Evolutionary conservation across 1,140 invertebrate genomes (phyloP).

Genomic region (Procambarus clarkii): DNA sequence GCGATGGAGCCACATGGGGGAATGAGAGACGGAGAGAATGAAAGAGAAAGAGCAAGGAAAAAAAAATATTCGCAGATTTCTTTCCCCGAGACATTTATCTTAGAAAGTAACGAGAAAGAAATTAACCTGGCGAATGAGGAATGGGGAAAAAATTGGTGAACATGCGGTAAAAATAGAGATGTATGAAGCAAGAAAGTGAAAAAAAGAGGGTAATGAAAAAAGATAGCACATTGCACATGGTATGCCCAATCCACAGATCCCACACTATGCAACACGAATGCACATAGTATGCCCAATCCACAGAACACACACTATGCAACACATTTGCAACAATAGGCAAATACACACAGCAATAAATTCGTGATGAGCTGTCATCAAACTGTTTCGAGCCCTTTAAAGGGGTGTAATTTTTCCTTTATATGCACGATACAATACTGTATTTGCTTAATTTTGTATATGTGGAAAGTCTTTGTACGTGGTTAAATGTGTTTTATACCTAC

Average conservation of each 20-base stretch:
- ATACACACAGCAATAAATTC: slow-evolving; percentile 14
- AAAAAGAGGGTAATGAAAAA: background rate
- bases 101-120: slow-evolving; percentile 1
- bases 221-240: background rate
- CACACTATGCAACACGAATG: slow-evolving; percentile 20
- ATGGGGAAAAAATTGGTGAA: background rate
- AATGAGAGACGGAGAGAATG: background rate
- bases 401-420: too few relatives aligned
- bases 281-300: background rate
- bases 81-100: too few relatives aligned
- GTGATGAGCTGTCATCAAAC: background rate
- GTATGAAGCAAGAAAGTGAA: background rate
- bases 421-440: too few relatives aligned
- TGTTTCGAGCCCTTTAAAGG: too few relatives aligned
- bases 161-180: background rate
- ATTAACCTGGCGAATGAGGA: too few relatives aligned
- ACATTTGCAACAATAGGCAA: slow-evolving; percentile 1
- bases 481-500: too few relatives aligned
- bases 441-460: too few relatives aligned
- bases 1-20: background rate
- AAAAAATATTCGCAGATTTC: background rate
- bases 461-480: too few relatives aligned
- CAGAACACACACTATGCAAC: slow-evolving; percentile 21
- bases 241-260: slow-evolving; percentile 6
- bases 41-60: background rate